Conservation (phyloP, 2,888 invertebrate genomes). For the Heliconius aoede region DNA sequence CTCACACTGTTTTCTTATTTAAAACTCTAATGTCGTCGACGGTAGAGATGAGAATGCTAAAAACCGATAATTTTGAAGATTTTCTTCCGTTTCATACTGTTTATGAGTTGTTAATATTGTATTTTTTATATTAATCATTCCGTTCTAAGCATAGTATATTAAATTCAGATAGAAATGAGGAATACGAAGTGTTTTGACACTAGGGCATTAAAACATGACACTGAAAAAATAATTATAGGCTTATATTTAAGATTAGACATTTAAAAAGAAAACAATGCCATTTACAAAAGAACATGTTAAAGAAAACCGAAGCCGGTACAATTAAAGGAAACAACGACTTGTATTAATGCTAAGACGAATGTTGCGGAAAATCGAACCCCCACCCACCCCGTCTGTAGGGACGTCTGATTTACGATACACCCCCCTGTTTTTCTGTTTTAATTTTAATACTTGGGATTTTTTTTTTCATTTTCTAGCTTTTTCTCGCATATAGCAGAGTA, state of each 20-base stretch:
- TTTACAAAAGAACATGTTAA: constrained; percentile 35
- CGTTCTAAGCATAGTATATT: too few species aligned
- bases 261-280: constrained; percentile 1
- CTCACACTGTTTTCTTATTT: constrained; percentile 39
- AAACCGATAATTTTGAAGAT: not conserved
- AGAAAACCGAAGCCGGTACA: constrained; percentile 72
- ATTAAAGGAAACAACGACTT: constrained; percentile 80
- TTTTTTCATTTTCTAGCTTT: not conserved
- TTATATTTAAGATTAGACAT: not conserved
- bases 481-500: not conserved
- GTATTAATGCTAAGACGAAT: constrained; percentile 82
- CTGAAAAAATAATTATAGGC: too few species aligned
- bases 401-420: constrained; percentile 79
- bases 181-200: too few species aligned
- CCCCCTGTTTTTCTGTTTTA: constrained; percentile 57
- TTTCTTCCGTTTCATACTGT: not conserved
- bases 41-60: constrained; percentile 20
- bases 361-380: constrained; percentile 82
- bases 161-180: too few species aligned
- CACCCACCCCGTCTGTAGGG: constrained; percentile 67
- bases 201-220: too few species aligned
- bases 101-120: not conserved
- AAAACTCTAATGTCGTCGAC: constrained; percentile 42
- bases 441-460: constrained; percentile 52
- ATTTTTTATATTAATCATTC: too few species aligned